Evolutionary conservation across 2,797 vertebrate genomes (phyloP), one percentile per base, ranked within the genome.

Genomic region (Tragelaphus eurycerus): DNA sequence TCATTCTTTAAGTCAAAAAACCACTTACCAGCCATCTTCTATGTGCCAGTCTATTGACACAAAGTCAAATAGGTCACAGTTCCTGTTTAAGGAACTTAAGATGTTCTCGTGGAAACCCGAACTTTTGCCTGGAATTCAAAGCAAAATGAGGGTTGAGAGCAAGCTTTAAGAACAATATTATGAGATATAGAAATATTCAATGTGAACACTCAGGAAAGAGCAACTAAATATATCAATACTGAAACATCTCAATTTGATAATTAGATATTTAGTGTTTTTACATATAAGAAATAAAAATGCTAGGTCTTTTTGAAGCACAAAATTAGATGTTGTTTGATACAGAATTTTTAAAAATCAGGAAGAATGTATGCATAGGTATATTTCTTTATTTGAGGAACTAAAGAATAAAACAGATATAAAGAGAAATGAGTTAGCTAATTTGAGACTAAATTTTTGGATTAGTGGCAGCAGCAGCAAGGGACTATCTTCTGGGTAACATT

Each of bases 401-500:
- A 95, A 96, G 57, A 31, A 64, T 97, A 81, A 95, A 97, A 76
- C 83, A 34, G 90, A 62, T 43, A 90, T 57, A 89, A 46, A 96
- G 97, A 97, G 86, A 94, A 98, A 92, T 29, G 5, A 59, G 6
- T 46, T 52, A 96, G 16, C 15, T 76, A 87, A 79, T 93, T 86
- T 86, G 86, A 95, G 60, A 14, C 55, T 92, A 78, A 83, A 0
- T 0, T 95, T 96, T 97, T 98, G 86, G 86, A 74, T 90, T 97
- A 97, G 60, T 48, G 48, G 10, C 48, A 48, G 48, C 11, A 48
- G 48, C 48, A 48, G 48, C 48, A 96, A 67, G 0, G 2, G 81
- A 89, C 83, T 94, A 59, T 57, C 74, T 94, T 96, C 27, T 88
- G 67, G 83, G 59, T 90, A 97, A 97, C 96, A 96, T 93, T 94